These are phyloP conservation scores for Eubasilissa splendida DNA, from an alignment of 2,888 invertebrate species.

Conservation along the genomic window DNA sequence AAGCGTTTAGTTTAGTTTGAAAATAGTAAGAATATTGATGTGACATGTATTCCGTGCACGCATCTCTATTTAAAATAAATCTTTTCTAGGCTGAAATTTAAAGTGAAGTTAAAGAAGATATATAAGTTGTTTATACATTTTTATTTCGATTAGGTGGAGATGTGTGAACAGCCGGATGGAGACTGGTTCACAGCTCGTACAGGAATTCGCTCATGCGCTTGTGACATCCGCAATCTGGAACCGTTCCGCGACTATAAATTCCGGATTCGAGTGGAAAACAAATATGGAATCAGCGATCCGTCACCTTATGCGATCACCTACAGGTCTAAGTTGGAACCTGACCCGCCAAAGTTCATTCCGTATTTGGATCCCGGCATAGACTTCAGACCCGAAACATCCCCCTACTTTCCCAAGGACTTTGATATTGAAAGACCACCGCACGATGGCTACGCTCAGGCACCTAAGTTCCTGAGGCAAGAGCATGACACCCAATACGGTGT, in stretches of 20 bases:
- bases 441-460: conserved; percentile 87
- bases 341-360: conserved; percentile 84
- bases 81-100: neutral
- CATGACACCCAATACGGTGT: conserved; percentile 92
- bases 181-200: conserved; percentile 93
- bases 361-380: conserved; percentile 86
- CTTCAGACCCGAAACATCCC: conserved; percentile 88
- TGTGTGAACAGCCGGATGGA: conserved; percentile 92
- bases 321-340: conserved; percentile 84
- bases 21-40: no score
- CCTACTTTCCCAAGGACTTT: conserved; percentile 93
- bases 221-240: conserved; percentile 90
- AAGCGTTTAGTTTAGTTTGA: no score
- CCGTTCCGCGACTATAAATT: conserved; percentile 97
- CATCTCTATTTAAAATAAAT: neutral
- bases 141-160: conserved; percentile 77
- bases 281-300: conserved; percentile 96
- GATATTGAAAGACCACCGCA: conserved; percentile 91
- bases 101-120: no score
- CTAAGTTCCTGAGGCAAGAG: conserved; percentile 90
- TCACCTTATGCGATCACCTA: conserved; percentile 91
- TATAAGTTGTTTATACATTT: neutral
- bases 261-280: conserved; percentile 96
- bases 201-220: conserved; percentile 90
- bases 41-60: no score